Base-by-base conservation (phyloP, 53 echinoderm and acorn worm species). In the Crossaster papposus region DNA sequence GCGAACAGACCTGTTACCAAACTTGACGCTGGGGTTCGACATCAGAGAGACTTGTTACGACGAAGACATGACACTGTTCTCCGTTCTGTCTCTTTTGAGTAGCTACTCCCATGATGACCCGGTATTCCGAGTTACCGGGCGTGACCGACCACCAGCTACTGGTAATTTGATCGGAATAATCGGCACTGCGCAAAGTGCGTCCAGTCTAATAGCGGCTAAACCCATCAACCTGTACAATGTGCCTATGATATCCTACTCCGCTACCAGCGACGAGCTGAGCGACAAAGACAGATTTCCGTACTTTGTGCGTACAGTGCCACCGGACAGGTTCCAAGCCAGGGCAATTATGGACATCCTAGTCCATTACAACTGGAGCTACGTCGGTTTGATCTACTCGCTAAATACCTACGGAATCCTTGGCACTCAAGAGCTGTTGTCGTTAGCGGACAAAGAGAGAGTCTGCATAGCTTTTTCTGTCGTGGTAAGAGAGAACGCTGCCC, bases 201-300 rank as follows among this genome's bases (percentile, higher is more conserved):
- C 75, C 35, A 74, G 75, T 33, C 75, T 74, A 2, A 36, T 36
- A 35, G 75, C 75, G 6, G 75, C 75, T 22, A 74, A 74, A 36
- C 35, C 75, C 36, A 74, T 35, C 28, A 74, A 78, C 32, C 54
- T 91, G 24, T 77, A 65, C 58, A 65, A 50, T 14, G 52, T 84
- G 22, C 91, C 91, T 0, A 78, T 79, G 51, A 85, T 91, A 5
- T 84, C 91, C 2, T 65, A 14, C 70, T 75, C 34, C n/a, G 91
- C 91, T 8, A 91, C 84, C 20, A 91, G 91, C 22, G 83, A 91
- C 34, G 91, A 85, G 51, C 79, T 91, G 18, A 91, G 91, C 70
- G 91, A 83, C 23, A 91, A 91, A 54, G n/a, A 54, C 10, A 65
- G 91, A 11, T 91, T 91, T 30, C 78, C 83, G 52, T 91, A 74